These are phyloP conservation scores for Eristalis pertinax DNA, from an alignment of 2,888 invertebrate species.

Conservation along the genomic window DNA sequence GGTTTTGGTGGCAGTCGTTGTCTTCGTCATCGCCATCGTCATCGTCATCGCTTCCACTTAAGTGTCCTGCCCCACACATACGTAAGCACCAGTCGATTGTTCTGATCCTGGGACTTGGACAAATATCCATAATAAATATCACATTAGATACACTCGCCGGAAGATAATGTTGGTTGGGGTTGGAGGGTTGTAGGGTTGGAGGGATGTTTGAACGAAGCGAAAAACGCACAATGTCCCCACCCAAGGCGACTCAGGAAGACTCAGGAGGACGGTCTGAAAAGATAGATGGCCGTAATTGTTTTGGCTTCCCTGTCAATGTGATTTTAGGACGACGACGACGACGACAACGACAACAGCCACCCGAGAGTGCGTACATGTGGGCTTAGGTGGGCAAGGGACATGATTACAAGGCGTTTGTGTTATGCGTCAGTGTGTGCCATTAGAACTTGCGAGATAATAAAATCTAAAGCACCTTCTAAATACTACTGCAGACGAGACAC, in stretches of 20 bases:
- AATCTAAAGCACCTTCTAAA: constrained; percentile 67
- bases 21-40: constrained; percentile 11
- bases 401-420: constrained; percentile 35
- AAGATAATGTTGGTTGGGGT: constrained; percentile 49
- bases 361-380: constrained; percentile 21
- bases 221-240: constrained; percentile 10
- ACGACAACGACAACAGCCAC: constrained; percentile 26
- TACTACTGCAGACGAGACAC: constrained; percentile 37
- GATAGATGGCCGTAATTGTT: constrained; percentile 68
- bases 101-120: constrained; percentile 66
- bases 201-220: constrained; percentile 22
- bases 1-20: neutral
- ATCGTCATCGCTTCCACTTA: constrained; percentile 52
- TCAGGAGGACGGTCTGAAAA: constrained; percentile 42
- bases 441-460: constrained; percentile 61
- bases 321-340: constrained; percentile 48
- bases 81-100: constrained; percentile 57
- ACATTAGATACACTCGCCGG: constrained; percentile 70
- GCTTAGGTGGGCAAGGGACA: neutral
- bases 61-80: constrained; percentile 40
- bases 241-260: neutral
- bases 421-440: constrained; percentile 38
- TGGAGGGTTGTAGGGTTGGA: neutral
- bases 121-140: constrained; percentile 70
- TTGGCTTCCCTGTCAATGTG: constrained; percentile 65